Conservation (phyloP, 1,140 invertebrate genomes). For the Heliconius congener region DNA sequence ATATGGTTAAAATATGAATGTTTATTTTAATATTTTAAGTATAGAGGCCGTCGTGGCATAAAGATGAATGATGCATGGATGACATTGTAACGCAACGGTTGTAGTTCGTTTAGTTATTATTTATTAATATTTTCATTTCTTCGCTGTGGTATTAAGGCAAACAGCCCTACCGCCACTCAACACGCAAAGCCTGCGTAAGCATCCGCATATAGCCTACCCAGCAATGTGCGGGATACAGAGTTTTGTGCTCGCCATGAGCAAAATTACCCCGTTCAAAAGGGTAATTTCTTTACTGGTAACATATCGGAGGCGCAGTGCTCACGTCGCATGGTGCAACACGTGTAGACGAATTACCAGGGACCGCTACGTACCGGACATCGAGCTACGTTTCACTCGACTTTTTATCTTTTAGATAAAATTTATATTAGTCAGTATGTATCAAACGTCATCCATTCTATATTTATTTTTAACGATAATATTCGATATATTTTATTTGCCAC, state of each 20-base stretch:
- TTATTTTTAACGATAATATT: neutral
- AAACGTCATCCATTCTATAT: neutral
- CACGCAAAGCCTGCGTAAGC: too few species aligned
- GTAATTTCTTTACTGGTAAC: slow-evolving; percentile 29
- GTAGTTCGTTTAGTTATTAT: too few species aligned
- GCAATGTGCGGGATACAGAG: too few species aligned
- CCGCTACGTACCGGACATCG: slow-evolving; percentile 27
- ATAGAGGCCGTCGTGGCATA: too few species aligned
- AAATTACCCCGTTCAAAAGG: neutral
- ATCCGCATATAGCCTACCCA: too few species aligned
- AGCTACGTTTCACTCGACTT: neutral
- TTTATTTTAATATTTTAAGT: too few species aligned
- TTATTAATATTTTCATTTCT: too few species aligned
- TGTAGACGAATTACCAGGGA: slow-evolving; percentile 44
- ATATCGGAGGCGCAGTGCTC: slow-evolving; percentile 1
- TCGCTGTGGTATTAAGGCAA: too few species aligned
- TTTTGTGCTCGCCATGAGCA: neutral
- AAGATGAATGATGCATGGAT: too few species aligned
- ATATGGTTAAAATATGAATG: too few species aligned
- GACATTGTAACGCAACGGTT: too few species aligned
- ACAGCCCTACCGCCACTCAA: too few species aligned
- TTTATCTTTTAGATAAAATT: neutral
- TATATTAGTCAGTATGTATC: neutral
- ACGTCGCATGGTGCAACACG: slow-evolving; percentile 59
- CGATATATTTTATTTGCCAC: neutral